Evolutionary conservation across 2,888 invertebrate species (phyloP).

Genomic region (Troides helena): DNA sequence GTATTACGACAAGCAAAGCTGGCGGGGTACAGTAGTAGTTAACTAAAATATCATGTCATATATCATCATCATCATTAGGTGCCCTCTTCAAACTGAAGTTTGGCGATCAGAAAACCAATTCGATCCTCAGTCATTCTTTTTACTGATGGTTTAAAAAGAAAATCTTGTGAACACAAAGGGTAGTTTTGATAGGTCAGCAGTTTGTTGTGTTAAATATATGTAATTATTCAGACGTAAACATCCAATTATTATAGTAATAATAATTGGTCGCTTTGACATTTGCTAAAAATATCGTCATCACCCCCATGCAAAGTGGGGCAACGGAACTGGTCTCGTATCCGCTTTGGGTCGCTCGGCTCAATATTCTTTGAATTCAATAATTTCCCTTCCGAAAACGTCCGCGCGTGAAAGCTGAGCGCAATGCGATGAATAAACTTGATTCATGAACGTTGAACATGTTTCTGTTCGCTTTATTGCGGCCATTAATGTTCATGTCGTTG

Average conservation of each 20-base stretch:
- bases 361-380: slow-evolving; percentile 25
- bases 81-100: no score
- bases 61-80: no score
- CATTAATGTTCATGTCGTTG: slow-evolving; percentile 10
- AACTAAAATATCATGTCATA: no score
- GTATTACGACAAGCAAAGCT: no score
- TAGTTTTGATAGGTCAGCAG: no score
- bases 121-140: no score
- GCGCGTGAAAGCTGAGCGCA: slow-evolving; percentile 26
- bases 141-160: no score
- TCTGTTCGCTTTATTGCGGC: slow-evolving; percentile 15
- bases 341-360: slow-evolving; percentile 3
- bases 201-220: not conserved
- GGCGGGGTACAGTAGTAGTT: no score
- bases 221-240: not conserved
- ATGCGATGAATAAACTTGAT: slow-evolving; percentile 25
- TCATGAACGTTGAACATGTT: slow-evolving; percentile 18
- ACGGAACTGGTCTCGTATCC: slow-evolving; percentile 5
- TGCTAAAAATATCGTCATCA: slow-evolving; percentile 2
- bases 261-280: not conserved
- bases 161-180: no score
- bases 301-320: slow-evolving; percentile 22
- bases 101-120: no score
- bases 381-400: slow-evolving; percentile 29
- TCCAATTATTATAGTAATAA: not conserved